Conservation (phyloP, 2,888 invertebrate genomes). For the Caenorhabditis virilis region DNA sequence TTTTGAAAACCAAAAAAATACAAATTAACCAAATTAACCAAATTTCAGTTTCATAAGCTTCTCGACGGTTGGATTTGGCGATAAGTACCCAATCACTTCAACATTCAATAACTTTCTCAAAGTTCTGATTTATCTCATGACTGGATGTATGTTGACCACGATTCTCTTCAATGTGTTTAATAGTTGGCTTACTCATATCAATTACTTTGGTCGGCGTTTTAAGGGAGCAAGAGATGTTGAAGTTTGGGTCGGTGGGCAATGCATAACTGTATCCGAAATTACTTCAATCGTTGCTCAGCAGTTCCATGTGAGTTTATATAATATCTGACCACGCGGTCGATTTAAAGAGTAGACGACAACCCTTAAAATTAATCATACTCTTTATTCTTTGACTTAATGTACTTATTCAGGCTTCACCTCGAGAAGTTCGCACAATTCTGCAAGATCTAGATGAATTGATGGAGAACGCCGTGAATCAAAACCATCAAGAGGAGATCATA, state of each 20-base stretch:
- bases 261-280: constrained; percentile 51
- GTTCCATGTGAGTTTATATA: constrained; percentile 44
- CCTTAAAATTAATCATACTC: too few species aligned
- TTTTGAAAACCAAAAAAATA: too few species aligned
- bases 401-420: constrained; percentile 45
- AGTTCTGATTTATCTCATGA: constrained; percentile 40
- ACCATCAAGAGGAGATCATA: too few species aligned
- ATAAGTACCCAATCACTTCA: constrained; percentile 35
- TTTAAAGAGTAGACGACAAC: too few species aligned
- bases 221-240: constrained; percentile 45
- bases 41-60: constrained; percentile 53
- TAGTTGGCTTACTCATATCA: constrained; percentile 25
- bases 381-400: background rate
- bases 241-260: constrained; percentile 48
- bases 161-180: constrained; percentile 43
- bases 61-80: constrained; percentile 55
- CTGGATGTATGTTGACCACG: constrained; percentile 51
- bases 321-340: too few species aligned
- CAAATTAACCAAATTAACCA: background rate
- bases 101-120: constrained; percentile 22
- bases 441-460: constrained; percentile 52
- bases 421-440: constrained; percentile 50
- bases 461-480: constrained; percentile 4
- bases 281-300: constrained; percentile 49
- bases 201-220: constrained; percentile 38